Evolutionary conservation across 2,888 invertebrate species (phyloP), one percentile per base, ranked within the genome.

Genomic region (Eristalis tenax): DNA sequence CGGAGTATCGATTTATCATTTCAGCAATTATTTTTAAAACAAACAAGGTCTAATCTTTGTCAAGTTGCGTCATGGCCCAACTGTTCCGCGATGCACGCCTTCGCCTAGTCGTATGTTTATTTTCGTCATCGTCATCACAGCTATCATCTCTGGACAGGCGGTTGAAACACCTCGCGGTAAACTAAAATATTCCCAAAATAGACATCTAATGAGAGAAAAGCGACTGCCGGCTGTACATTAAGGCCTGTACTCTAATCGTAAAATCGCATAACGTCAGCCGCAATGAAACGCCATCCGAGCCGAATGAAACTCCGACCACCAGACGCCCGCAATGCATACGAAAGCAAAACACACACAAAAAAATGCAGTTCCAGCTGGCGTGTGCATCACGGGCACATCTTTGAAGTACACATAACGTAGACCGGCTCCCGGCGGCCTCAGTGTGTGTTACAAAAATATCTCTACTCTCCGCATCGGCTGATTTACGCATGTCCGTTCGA

Each of bases 191-290:
- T 77, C 68, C 71, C 22, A 82, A 57, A 85, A 85, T 85, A 85
- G 77, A 59, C 50, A 18, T 85, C 68, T 40, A 64, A 38, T 77
- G 61, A 35, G 61, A 35, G 15, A 68, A 28, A 32, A 69, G 13
- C 15, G 50, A 77, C 15, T 43, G 28, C 13, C 13, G 4, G 26
- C 59, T 26, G 78, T 64, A 38, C 73, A 73, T 73, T 43, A 85
- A 73, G 68, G 57, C 76, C 76, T 77, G 82, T 85, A 77, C 68
- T 50, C 50, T 74, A 69, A 69, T 85, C 85, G 73, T 82, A 64
- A 85, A 85, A 82, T 70, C 64, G 73, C 63, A 83, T 43, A 82
- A 74, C 77, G 70, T 77, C 82, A 82, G 82, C 85, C 64, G 71
- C 77, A 77, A 82, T 73, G 73, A 81, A 85, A 81, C 28, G 57